These are phyloP conservation scores for Ectropis grisescens DNA, from an alignment of 1,140 invertebrate species.

Conservation along the genomic window DNA sequence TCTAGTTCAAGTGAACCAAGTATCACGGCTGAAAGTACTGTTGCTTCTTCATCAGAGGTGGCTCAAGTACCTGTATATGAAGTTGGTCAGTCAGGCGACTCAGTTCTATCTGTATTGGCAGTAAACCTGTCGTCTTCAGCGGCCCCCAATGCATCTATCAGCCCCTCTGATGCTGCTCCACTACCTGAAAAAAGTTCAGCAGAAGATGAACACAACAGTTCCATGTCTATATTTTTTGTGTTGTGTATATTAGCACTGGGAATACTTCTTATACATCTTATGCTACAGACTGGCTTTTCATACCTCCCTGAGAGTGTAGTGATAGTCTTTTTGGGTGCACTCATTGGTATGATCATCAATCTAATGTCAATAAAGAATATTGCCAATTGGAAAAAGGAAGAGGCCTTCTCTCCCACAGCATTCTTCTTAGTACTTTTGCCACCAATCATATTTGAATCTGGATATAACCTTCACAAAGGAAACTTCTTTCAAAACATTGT, in stretches of 20 bases:
- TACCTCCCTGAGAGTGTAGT: constrained; percentile 98
- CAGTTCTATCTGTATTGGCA: constrained; percentile 28
- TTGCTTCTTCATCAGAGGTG: constrained; percentile 21
- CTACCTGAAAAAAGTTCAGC: constrained; percentile 89
- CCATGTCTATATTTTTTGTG: constrained; percentile 97
- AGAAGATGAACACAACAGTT: constrained; percentile 96
- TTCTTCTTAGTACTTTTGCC: constrained; percentile 98
- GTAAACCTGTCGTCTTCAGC: constrained; percentile 42
- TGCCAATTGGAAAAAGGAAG: constrained; percentile 95
- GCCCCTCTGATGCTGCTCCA: constrained; percentile 75
- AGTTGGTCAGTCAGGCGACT: constrained; percentile 29
- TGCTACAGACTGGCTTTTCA: constrained; percentile 96
- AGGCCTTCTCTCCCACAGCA: constrained; percentile 96
- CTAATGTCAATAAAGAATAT: constrained; percentile 91
- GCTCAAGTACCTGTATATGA: constrained; percentile 31
- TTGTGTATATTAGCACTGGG: constrained; percentile 92
- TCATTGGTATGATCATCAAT: constrained; percentile 93
- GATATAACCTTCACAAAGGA: constrained; percentile 98
- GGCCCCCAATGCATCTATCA: constrained; percentile 55
- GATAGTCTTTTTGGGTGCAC: constrained; percentile 94
- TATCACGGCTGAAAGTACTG: constrained; percentile 14
- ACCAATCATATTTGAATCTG: constrained; percentile 99
- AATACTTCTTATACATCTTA: constrained; percentile 93
- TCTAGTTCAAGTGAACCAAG: constrained; percentile 37
- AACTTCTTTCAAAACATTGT: constrained; percentile 99